Evolutionary conservation across 2,888 invertebrate species (phyloP), one percentile per base, ranked within the genome.

Genomic region (Didymodactylos carnosus): DNA sequence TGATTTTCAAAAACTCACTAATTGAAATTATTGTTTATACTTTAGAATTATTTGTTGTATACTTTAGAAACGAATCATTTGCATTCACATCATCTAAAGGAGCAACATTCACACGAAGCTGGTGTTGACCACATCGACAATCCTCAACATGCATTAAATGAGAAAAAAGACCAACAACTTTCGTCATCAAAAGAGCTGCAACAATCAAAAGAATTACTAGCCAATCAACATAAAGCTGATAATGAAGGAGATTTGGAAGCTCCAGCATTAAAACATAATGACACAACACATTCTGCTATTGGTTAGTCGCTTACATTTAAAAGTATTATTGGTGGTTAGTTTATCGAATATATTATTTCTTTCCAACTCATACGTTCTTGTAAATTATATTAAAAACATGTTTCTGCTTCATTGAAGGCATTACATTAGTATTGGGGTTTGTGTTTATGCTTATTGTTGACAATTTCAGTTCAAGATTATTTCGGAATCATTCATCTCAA

Each of bases 371-470:
- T n/a, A n/a, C n/a, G n/a, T n/a, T 41, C 39, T 19, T 16, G n/a
- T 3, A 69, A n/a, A 27, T 43, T 76, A 16, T 25, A 39, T 49
- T 69, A 35, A 39, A 39, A 8, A 39, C 71, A 5, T 43, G 23
- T 69, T 25, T 39, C 27, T 71, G 35, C 13, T 51, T 76, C 16
- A 39, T 89, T 73, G 94, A 98, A 79, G 98, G 98, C 7, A 86
- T 94, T 76, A 91, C 93, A 29, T 86, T 99, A 76, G 92, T 98
- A 19, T 84, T 92, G 75, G 95, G 98, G 19, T 99, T 98, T 83
- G 89, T 98, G 46, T 92, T 97, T 81, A 99, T 98, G 98, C 86
- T 98, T 77, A 83, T 98, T 16, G 90, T 98, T 1, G 98, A 98
- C 83, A 94, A 98, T 81, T 85, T 87, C 77, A 82, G 84, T 19